Conservation (phyloP, 2,113 vertebrate species). For the Apaloderma vittatum region DNA sequence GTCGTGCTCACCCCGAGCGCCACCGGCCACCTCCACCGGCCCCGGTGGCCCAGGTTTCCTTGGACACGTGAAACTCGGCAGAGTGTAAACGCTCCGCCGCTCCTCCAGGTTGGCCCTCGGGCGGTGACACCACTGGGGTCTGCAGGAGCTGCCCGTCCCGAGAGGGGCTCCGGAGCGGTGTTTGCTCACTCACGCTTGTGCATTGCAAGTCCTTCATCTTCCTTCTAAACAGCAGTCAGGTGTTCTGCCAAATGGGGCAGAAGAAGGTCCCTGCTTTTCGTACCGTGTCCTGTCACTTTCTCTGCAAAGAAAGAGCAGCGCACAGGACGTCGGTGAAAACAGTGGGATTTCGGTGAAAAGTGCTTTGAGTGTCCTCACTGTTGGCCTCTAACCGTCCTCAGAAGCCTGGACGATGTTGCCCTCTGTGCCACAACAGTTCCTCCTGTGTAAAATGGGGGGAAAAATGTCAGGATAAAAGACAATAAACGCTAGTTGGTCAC, state of each 20-base stretch:
- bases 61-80: rapidly evolving
- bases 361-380: neutral
- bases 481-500: rapidly evolving
- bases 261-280: neutral
- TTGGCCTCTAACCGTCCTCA: neutral
- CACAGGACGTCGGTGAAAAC: rapidly evolving
- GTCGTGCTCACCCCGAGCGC: no score
- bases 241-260: neutral
- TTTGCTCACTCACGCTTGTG: rapidly evolving
- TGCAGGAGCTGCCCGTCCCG: rapidly evolving
- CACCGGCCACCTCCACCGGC: no score
- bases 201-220: neutral
- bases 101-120: rapidly evolving
- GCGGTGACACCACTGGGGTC: rapidly evolving
- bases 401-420: neutral
- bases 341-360: neutral
- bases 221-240: no score
- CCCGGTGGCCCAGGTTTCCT: rapidly evolving
- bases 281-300: rapidly evolving
- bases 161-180: rapidly evolving
- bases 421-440: rapidly evolving
- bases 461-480: no score
- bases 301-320: neutral
- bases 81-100: rapidly evolving
- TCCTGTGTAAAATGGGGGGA: neutral